Percentiles rank a stretch among this genome's conserved stretches.
These are phyloP conservation scores for Anser brachyrhynchus DNA, from an alignment of 2,113 vertebrate species.

Conservation along the genomic window DNA sequence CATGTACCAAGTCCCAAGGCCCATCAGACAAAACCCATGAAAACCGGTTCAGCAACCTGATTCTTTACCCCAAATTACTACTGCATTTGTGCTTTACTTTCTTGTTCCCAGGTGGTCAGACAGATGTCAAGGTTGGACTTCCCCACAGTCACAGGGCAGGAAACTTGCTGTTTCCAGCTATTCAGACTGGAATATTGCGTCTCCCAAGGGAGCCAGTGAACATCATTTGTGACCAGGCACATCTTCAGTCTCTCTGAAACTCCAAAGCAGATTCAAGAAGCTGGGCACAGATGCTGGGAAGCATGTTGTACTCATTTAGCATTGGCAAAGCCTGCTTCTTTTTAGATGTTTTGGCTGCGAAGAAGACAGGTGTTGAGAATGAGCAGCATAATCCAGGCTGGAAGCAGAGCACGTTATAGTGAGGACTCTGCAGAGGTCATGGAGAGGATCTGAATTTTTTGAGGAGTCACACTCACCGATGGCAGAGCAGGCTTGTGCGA, in stretches of 20 bases:
- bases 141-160: neutral
- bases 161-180: neutral
- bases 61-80: neutral
- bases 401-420: accelerated
- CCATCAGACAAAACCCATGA: neutral
- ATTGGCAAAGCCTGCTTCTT: neutral
- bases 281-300: neutral
- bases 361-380: neutral
- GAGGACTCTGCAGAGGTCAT: neutral
- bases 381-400: neutral
- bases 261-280: neutral
- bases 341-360: accelerated
- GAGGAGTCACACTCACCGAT: neutral
- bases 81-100: neutral
- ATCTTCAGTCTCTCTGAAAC: neutral
- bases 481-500: neutral
- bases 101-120: neutral
- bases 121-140: neutral
- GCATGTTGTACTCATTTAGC: neutral
- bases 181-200: neutral
- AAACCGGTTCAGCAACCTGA: neutral
- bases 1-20: neutral
- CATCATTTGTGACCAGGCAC: neutral
- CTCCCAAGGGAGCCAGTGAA: neutral
- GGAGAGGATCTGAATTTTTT: neutral